Evolutionary conservation across 2,888 invertebrate genomes (phyloP), one percentile per base, ranked within the genome.

Genomic region (Platynereis dumerilii): DNA sequence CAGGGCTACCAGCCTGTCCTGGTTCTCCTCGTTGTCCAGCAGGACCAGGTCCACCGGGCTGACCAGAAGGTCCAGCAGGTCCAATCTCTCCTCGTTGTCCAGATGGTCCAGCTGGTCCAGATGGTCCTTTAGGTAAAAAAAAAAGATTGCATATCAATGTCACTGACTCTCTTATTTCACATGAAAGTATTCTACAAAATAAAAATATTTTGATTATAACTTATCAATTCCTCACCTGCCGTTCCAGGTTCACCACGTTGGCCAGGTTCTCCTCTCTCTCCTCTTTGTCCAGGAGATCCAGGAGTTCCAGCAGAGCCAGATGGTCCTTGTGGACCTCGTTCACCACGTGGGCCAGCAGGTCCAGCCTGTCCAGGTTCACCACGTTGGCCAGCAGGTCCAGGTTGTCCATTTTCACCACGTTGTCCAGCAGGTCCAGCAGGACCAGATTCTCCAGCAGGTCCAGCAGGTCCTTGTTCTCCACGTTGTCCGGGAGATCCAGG

Each of bases 211-310:
- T 12, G 5, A 22, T 5, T 48, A 22, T 48, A 10, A n/a, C 5
- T 34, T 20, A 1, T 15, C 63, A 54, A 28, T 27, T n/a, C n/a
- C 58, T 52, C 44, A 29, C 66, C 66, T 34, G 44, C 54, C 22
- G 39, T 29, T 44, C 66, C 71, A 34, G 55, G 59, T 34, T 58
- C 64, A 17, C 69, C 69, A 15, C 58, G 58, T 42, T 62, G 56
- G 39, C 69, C 70, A 27, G 64, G 26, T 52, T 26, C 22, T 29
- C 80, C 70, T 22, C 44, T 39, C 24, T 60, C 56, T 26, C 66
- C 64, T 57, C 60, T 61, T 52, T 44, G 61, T 34, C 72, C 72
- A 42, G 66, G 54, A 26, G 55, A 28, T 15, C 79, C 77, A 22
- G 66, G 56, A 44, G 44, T 44, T 12, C 78, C 74, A n/a, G n/a